phyloP scores from a whole-genome alignment of 2,113 vertebrate genomes.

The Fulica atra region DNA sequence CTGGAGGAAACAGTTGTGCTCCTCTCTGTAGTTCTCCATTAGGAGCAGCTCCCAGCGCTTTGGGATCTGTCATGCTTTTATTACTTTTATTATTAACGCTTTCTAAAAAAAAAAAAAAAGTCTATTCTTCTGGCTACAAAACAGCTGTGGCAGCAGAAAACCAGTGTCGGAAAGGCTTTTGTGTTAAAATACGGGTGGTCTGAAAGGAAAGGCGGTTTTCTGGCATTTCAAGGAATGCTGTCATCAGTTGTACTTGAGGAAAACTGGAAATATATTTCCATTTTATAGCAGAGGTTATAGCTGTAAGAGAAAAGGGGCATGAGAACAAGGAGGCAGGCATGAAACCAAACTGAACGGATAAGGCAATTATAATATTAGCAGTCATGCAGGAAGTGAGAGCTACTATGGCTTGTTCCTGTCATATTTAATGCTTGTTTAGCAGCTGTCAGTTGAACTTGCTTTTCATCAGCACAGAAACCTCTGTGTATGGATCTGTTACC shows the following conservation, averaged over 20 bases:
- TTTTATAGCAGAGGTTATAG: not conserved
- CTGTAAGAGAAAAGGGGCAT: not conserved
- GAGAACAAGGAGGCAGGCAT: not conserved
- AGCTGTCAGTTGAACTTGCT: not conserved
- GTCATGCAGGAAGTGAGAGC: not conserved
- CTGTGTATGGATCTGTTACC: not conserved
- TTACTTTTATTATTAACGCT: constrained; percentile 10
- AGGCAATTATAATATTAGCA: not conserved
- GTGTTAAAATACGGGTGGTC: not conserved
- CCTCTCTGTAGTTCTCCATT: not conserved
- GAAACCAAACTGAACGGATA: not conserved
- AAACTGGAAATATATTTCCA: not conserved
- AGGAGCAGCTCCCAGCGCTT: not conserved
- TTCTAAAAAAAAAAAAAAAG: not conserved
- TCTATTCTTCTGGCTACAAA: constrained; percentile 6
- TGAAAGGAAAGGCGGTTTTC: constrained; percentile 4
- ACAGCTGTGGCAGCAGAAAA: constrained; percentile 30
- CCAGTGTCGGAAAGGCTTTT: not conserved
- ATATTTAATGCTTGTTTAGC: not conserved
- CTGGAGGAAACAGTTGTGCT: not conserved
- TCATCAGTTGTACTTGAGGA: not conserved
- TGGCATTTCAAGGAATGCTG: not conserved
- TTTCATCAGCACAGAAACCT: not conserved
- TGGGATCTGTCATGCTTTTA: not conserved
- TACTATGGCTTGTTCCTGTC: not conserved